phyloP scores from a whole-genome alignment of 1,140 invertebrate species.

The Drosophila neocordata region DNA sequence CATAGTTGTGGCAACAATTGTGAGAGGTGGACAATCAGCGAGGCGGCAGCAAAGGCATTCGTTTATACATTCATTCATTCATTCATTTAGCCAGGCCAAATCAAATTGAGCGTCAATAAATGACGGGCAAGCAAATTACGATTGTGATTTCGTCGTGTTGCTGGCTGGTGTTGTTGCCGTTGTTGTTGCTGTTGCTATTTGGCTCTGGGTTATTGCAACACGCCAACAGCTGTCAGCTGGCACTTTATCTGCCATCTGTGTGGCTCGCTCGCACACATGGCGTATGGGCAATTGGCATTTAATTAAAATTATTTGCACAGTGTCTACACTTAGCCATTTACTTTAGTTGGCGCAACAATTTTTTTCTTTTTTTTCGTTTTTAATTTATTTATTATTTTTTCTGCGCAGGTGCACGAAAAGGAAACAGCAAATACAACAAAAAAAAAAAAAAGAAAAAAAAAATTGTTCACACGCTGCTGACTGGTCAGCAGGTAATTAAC shows the following conservation, averaged over 20 bases:
- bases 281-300: constrained; percentile 79
- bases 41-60: background rate
- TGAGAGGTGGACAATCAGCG: constrained; percentile 61
- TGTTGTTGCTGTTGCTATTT: constrained; percentile 6
- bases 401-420: constrained; percentile 50
- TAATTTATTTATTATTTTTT: constrained; percentile 58
- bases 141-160: constrained; percentile 45
- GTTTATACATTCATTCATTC: no score
- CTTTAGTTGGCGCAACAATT: constrained; percentile 10
- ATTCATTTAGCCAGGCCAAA: constrained; percentile 51
- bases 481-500: constrained; percentile 50
- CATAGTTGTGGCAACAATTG: constrained; percentile 58
- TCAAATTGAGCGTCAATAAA: constrained; percentile 73
- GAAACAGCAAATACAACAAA: constrained; percentile 54
- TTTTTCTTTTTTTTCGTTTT: constrained; percentile 50
- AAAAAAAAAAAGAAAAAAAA: constrained; percentile 31
- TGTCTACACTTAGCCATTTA: constrained; percentile 38
- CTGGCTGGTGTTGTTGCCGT: constrained; percentile 33
- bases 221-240: constrained; percentile 75
- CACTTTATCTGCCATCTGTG: constrained; percentile 66
- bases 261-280: constrained; percentile 45
- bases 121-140: constrained; percentile 51
- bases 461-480: constrained; percentile 62
- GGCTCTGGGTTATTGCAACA: constrained; percentile 63
- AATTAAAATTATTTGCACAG: constrained; percentile 79